Conservation (phyloP, 2,797 vertebrate genomes). For the Spinus pinus region DNA sequence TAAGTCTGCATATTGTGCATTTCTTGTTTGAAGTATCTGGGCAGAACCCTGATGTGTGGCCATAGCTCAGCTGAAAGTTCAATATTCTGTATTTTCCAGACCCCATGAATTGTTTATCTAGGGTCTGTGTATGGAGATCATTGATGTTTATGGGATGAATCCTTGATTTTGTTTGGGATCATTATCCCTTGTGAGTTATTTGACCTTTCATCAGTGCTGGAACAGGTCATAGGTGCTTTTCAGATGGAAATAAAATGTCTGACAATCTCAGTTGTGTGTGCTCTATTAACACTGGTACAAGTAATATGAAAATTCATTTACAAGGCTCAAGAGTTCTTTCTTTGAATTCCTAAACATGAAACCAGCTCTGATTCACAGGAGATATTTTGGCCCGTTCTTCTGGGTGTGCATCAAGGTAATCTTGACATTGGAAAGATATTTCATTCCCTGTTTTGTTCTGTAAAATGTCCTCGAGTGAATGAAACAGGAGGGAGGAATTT, state of each 20-base stretch:
- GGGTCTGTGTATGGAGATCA: not conserved
- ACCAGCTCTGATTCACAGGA: not conserved
- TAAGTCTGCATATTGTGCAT: not conserved
- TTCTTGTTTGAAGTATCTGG: not conserved
- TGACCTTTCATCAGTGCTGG: not conserved
- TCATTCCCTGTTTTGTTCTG: not conserved
- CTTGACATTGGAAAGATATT: not conserved
- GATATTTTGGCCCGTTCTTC: not conserved
- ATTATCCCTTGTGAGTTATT: not conserved
- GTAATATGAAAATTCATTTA: not conserved
- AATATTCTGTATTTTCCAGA: not conserved
- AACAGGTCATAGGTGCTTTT: not conserved
- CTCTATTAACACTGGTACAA: not conserved
- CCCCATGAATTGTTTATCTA: not conserved
- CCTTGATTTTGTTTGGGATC: not conserved
- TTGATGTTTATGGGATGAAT: not conserved
- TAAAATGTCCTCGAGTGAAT: not conserved
- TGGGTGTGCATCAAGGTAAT: not conserved
- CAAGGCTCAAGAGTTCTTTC: not conserved
- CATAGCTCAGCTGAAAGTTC: not conserved
- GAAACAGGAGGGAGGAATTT: not conserved
- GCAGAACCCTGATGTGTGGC: not conserved
- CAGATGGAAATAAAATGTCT: not conserved
- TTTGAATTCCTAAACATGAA: not conserved
- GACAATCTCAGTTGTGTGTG: not conserved